These are phyloP conservation scores for Poecilia latipinna DNA, from an alignment of 2,113 vertebrate genomes.

Conservation along the genomic window DNA sequence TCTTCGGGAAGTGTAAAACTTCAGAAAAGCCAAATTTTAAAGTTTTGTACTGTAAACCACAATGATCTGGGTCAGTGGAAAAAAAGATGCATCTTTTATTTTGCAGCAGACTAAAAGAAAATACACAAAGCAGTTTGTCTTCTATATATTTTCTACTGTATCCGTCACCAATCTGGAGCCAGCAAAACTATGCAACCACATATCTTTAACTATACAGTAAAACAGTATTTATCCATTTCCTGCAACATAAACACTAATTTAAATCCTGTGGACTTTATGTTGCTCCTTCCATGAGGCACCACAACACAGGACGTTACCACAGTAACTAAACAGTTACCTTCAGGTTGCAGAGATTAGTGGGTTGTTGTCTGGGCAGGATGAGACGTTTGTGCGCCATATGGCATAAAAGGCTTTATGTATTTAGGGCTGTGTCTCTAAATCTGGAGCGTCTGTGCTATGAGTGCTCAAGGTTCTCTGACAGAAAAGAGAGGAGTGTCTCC, in stretches of 20 bases:
- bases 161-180: conserved; percentile 10
- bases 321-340: conserved; percentile 57
- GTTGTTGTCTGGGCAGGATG: conserved; percentile 58
- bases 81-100: neutral
- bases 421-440: conserved; percentile 64
- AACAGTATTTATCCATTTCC: conserved; percentile 54
- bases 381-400: conserved; percentile 28
- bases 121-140: neutral
- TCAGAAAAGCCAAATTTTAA: neutral
- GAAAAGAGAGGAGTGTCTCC: conserved; percentile 46
- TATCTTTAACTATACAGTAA: conserved; percentile 35
- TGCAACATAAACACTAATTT: conserved; percentile 54
- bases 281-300: conserved; percentile 10
- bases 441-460: conserved; percentile 54
- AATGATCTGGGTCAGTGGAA: neutral
- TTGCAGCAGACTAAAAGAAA: neutral
- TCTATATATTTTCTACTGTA: conserved; percentile 12
- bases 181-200: neutral
- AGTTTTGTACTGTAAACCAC: neutral
- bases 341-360: conserved; percentile 57
- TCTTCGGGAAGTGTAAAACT: neutral
- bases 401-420: conserved; percentile 55
- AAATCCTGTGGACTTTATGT: conserved; percentile 26
- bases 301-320: conserved; percentile 48
- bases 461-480: conserved; percentile 34